Evolutionary conservation across 2,888 invertebrate species (phyloP).

Genomic region (Seladonia tumulorum): DNA sequence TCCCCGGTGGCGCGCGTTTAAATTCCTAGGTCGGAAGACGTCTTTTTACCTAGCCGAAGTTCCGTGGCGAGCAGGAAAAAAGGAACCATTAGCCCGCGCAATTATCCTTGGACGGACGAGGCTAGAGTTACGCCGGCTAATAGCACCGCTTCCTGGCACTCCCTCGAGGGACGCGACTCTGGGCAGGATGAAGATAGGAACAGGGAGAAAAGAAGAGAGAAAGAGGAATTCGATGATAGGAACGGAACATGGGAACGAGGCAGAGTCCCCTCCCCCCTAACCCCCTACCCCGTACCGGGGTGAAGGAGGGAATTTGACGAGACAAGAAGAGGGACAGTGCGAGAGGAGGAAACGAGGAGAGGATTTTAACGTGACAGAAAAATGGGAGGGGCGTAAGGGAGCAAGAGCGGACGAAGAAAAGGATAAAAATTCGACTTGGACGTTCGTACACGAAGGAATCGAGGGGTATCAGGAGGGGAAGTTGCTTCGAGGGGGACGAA

Average conservation of each 20-base stretch:
- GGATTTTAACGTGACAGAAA: slow-evolving; percentile 24
- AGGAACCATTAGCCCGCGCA: slow-evolving; percentile 79
- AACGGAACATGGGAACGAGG: slow-evolving; percentile 1
- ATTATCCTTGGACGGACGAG: slow-evolving; percentile 79
- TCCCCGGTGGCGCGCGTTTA: slow-evolving; percentile 54
- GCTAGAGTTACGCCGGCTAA: slow-evolving; percentile 79
- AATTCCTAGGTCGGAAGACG: slow-evolving; percentile 59
- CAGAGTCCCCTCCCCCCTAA: neutral
- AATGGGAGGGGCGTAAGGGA: neutral
- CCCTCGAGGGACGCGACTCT: slow-evolving; percentile 73
- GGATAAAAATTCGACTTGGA: slow-evolving; percentile 16
- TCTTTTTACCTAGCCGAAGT: slow-evolving; percentile 55
- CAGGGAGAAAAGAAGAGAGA: neutral
- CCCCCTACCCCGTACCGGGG: too few relatives aligned
- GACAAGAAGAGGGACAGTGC: neutral
- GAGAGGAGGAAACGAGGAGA: neutral
- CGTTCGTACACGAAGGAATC: neutral
- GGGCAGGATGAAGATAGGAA: slow-evolving; percentile 13
- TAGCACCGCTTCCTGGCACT: slow-evolving; percentile 81
- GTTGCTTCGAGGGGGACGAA: neutral
- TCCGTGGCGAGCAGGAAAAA: slow-evolving; percentile 56
- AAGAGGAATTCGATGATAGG: slow-evolving; percentile 1
- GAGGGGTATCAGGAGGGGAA: neutral
- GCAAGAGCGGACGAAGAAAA: neutral
- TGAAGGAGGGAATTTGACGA: slow-evolving; percentile 10